Base-by-base conservation (phyloP, 2,888 invertebrate species). In the Platycnemis pennipes region DNA sequence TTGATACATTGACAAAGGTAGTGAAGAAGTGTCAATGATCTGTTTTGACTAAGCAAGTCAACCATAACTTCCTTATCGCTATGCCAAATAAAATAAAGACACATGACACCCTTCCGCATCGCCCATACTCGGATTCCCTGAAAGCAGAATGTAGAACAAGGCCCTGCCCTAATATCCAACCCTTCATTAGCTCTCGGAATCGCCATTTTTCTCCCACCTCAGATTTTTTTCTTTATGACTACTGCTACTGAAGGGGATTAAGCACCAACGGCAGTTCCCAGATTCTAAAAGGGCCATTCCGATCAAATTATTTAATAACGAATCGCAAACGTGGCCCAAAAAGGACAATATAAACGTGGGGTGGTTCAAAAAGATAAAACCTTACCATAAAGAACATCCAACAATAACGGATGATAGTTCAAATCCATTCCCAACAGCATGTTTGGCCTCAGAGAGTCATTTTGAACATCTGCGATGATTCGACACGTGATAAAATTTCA, bases 301-400 rank as follows among this genome's bases (percentile, higher is more conserved):
- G 26, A 77, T 77, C 26, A 77, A 8, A n/a, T 37, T 77, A 77
- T 77, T 63, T 77, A 77, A 77, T 77, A 77, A 77, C 77, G 77
- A 37, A 16, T 31, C 37, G 13, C 37, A 77, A 31, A 22, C 13
- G 1, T 31, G 3, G 8, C 77, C 37, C 13, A 77, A 37, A 37
- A 37, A 11, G 37, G 31, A 77, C 26, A 26, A 26, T 37, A 37
- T 37, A 77, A 11, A 11, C 3, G 19, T 1, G 37, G 37, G 37
- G 37, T 2, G 13, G 13, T 3, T 63, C 63, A 31, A 31, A 77
- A 77, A 77, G 77, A 77, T 1, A 37, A 7, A n/a, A n/a, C 63
- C 22, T 26, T n/a, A 26, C 8, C 77, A 77, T 37, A 13, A 77
- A 2, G 77, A 77, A 77, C 13, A 77, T 77, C 5, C 37, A 77